Evolutionary conservation across 1,140 invertebrate species (phyloP), one percentile per base, ranked within the genome.

Genomic region (Conopomorpha cramerella): DNA sequence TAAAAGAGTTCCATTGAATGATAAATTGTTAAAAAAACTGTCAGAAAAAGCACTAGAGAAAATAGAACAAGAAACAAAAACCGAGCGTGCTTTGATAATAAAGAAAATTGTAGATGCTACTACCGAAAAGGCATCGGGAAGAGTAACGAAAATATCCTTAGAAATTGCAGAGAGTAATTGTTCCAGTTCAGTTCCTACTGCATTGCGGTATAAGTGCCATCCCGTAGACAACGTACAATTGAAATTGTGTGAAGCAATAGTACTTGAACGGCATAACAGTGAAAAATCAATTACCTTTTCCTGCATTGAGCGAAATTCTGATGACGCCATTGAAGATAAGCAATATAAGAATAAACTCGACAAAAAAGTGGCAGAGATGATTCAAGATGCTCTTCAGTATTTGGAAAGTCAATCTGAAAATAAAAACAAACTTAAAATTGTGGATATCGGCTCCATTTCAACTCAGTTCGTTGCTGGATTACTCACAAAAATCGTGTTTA

Each of bases 401-500:
- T 53, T 66, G 37, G 56, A 70, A 39, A 25, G 45, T 1, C 41
- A 60, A 36, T 63, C 61, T 12, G 54, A 59, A 27, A 54, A 25
- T 18, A 53, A 55, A 32, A 51, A 54, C 19, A 68, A 55, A 41
- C 64, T 58, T 43, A 68, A 55, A 37, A 30, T 66, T 17, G 18
- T 62, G 8, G 28, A 49, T 17, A 41, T 68, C 8, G 51, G 49
- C 27, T 55, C 51, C 6, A 47, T 65, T 15, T 44, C 39, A 23
- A 66, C 54, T 4, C 34, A 58, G 41, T 27, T 60, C 33, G 39
- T 63, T 26, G 47, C 52, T 25, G 65, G 65, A 14, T 39, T 54
- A 11, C 39, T 78, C 8, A 81, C 79, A 29, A 66, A 66, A 38
- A 73, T 84, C 15, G 59, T 55, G 16, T 70, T 78, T 11, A 55